A percentile compares a stretch with the other conserved stretches of the same genome.
phyloP scores from a whole-genome alignment of 2,888 invertebrate species.

The Apoda limacodes region DNA sequence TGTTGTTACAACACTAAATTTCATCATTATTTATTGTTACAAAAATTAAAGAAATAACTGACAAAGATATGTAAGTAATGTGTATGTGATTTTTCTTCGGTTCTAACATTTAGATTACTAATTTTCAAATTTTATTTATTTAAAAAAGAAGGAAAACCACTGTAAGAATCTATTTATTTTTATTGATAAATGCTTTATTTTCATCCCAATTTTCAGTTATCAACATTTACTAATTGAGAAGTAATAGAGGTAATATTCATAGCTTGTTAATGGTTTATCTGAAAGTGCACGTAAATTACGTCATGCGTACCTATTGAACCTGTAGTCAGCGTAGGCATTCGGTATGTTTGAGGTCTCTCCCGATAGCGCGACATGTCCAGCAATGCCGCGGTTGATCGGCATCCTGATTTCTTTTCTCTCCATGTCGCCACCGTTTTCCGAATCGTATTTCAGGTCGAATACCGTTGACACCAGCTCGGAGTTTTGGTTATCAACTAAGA shows the following conservation, averaged over 20 bases:
- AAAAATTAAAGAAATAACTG: too few relatives aligned
- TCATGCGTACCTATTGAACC: slow-evolving; percentile 82
- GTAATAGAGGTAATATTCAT: neutral
- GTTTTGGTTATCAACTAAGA: slow-evolving; percentile 79
- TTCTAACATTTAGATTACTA: too few relatives aligned
- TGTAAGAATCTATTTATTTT: too few relatives aligned
- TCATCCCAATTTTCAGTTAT: neutral
- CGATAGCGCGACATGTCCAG: slow-evolving; percentile 83
- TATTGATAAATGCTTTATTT: slow-evolving; percentile 2
- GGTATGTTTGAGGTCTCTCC: slow-evolving; percentile 84
- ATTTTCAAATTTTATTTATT: too few relatives aligned
- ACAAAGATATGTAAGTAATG: too few relatives aligned
- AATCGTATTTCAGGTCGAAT: slow-evolving; percentile 73
- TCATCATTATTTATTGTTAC: too few relatives aligned
- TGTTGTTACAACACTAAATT: too few relatives aligned
- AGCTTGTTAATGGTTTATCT: slow-evolving; percentile 3
- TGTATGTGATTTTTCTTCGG: too few relatives aligned
- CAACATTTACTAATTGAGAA: neutral
- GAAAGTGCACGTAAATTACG: too few relatives aligned
- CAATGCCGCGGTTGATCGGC: slow-evolving; percentile 82
- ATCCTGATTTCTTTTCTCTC: slow-evolving; percentile 72
- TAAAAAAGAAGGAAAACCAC: too few relatives aligned
- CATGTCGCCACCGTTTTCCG: slow-evolving; percentile 30
- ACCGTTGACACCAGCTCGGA: slow-evolving; percentile 85
- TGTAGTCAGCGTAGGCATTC: slow-evolving; percentile 83